Evolutionary conservation across 1,140 invertebrate genomes (phyloP).

Genomic region (Radopholus similis): DNA sequence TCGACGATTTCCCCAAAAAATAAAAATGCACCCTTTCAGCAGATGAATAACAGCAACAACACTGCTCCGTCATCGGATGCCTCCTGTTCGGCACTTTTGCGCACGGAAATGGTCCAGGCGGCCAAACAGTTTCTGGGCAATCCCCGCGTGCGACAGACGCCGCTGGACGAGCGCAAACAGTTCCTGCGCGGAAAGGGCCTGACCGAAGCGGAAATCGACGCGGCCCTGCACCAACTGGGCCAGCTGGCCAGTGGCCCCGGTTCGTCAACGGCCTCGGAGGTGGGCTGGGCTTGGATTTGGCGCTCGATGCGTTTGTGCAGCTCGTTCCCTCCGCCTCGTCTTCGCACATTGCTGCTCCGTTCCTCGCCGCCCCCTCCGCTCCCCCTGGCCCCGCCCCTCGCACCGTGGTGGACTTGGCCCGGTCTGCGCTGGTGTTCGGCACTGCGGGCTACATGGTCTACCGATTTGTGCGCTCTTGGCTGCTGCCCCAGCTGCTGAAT

Average conservation of each 20-base stretch:
- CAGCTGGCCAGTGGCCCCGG: not conserved
- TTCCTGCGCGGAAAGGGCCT: constrained; percentile 43
- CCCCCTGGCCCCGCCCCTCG: not conserved
- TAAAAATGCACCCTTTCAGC: not conserved
- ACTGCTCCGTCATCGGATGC: not conserved
- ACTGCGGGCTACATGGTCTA: constrained; percentile 44
- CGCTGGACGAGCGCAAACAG: constrained; percentile 42
- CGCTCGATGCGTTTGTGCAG: no score
- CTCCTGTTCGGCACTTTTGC: not conserved
- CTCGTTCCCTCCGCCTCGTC: not conserved
- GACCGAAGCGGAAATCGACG: constrained; percentile 44
- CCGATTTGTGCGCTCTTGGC: constrained; percentile 41
- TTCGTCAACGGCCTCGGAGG: no score
- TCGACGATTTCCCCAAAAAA: not conserved
- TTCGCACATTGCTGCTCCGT: no score
- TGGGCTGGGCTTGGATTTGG: no score
- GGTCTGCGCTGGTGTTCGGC: constrained; percentile 39
- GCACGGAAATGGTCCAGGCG: constrained; percentile 37
- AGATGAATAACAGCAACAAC: not conserved
- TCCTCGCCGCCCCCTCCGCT: not conserved
- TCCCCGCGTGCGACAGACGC: constrained; percentile 43
- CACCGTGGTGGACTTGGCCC: constrained; percentile 17
- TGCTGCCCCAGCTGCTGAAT: constrained; percentile 48
- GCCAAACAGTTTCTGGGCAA: constrained; percentile 41
- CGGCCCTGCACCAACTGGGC: constrained; percentile 20